Base-by-base conservation (phyloP, 2,113 vertebrate genomes). In the Aegithalos caudatus region DNA sequence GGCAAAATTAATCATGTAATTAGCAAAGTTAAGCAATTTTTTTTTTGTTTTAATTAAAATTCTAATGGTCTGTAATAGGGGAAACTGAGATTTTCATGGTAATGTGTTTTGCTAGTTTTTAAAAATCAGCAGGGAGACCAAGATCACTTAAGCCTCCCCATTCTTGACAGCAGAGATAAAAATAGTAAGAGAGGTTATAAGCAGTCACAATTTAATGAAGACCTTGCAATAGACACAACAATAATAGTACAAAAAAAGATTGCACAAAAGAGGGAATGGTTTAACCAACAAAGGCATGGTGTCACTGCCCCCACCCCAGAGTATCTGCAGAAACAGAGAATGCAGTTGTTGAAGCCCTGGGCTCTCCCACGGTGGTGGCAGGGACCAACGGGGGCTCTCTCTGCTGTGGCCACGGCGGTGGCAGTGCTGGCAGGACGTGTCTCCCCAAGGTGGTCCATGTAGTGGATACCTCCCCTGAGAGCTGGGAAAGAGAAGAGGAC, bases 331-430 rank as follows among this genome's bases (percentile, higher is more conserved):
- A 17, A 33, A 7, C 7, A 14, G 6, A 33, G 11, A 5, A 2
- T 1, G 11, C 13, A 11, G 11, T 0, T 51, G 16, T 16, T 37
- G 37, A 44, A 45, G 17, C 18, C 47, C 33, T 44, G 31, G 37
- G 45, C 16, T 33, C 40, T 50, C 5, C 8, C 1, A 2, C 15
- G n/a, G 35, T 45, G 22, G 21, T 0, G 1, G 31, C 0, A 0
- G 21, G 5, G 21, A 37, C 66, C 25, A 10, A 7, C 29, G 11
- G 28, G 14, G 0, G 58, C 33, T 50, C 6, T 23, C 44, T 28
- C 35, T 40, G 35, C 35, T 69, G 18, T 7, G 53, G 9, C 37
- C 14, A 14, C 3, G 20, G 2, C 29, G 71, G 54, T 14, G 54
- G n/a, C 50, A 22, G 33, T 35, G 61, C 53, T 29, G 54, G 11